Conservation (phyloP, 2,888 invertebrate genomes). For the Argyra leucocephala region DNA sequence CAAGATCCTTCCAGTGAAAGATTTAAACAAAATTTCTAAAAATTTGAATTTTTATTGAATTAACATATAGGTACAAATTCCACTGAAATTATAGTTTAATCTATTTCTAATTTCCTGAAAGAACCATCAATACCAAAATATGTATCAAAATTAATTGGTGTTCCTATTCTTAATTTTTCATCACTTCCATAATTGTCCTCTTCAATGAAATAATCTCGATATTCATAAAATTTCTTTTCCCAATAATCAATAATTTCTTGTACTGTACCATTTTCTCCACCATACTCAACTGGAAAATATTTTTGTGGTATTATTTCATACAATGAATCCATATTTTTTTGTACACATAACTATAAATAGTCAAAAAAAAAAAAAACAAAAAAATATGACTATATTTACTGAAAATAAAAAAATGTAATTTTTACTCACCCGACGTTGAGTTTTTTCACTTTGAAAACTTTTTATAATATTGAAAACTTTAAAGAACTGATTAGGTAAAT, state of each 20-base stretch:
- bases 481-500: conserved; percentile 52
- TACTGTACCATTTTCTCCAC: conserved; percentile 50
- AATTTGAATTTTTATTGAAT: no score
- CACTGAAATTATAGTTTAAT: no score
- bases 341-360: conserved; percentile 47
- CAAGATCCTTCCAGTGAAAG: no score
- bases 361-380: no score
- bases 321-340: conserved; percentile 49
- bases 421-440: conserved; percentile 50
- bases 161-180: conserved; percentile 35
- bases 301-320: conserved; percentile 50
- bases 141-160: conserved; percentile 27
- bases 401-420: background rate
- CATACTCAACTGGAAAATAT: conserved; percentile 56
- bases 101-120: conserved; percentile 38
- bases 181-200: conserved; percentile 34
- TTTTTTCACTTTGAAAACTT: conserved; percentile 52
- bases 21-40: no score
- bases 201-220: conserved; percentile 35
- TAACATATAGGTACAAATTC: no score
- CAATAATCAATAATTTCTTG: conserved; percentile 35
- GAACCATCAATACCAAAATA: conserved; percentile 39
- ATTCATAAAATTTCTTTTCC: conserved; percentile 36
- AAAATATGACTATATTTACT: no score
- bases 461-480: conserved; percentile 50